Evolutionary conservation across 1,140 invertebrate species (phyloP).

Genomic region (Diplogasteroides magnus): DNA sequence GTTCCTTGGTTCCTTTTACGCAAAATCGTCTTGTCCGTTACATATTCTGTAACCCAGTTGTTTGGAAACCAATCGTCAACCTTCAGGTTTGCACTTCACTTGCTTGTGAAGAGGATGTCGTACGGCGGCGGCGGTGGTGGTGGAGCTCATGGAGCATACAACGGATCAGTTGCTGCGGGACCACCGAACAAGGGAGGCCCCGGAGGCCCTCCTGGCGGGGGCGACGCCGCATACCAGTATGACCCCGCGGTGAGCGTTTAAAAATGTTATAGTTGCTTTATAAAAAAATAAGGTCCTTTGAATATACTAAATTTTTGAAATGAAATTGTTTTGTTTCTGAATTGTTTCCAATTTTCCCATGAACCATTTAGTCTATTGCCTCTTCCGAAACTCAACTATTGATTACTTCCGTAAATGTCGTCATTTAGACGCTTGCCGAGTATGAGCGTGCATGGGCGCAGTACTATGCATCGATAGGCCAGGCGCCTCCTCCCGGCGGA

Average conservation of each 20-base stretch:
- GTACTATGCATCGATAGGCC: constrained; percentile 13
- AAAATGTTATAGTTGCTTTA: too few relatives aligned
- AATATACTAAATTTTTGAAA: background rate
- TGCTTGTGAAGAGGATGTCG: background rate
- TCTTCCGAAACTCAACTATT: too few relatives aligned
- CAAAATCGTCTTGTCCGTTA: background rate
- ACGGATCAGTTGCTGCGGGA: too few relatives aligned
- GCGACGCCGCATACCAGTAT: background rate
- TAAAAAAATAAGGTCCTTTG: too few relatives aligned
- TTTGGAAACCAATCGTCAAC: too few relatives aligned
- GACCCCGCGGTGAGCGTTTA: background rate
- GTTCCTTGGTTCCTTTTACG: too few relatives aligned
- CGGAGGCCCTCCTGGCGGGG: background rate
- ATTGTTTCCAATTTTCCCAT: background rate
- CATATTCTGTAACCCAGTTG: too few relatives aligned
- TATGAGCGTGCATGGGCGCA: constrained; percentile 10
- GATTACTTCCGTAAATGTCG: too few relatives aligned
- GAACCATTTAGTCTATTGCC: background rate
- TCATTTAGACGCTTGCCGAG: constrained; percentile 5
- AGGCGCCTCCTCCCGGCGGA: background rate
- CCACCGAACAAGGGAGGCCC: too few relatives aligned
- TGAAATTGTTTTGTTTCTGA: background rate
- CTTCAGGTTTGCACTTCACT: too few relatives aligned
- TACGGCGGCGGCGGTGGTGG: background rate
- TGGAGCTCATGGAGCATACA: background rate